A percentile compares a stretch with the other conserved stretches of the same genome.
Conservation (phyloP, 2,113 vertebrate genomes). For the Fukomys damarensis region DNA sequence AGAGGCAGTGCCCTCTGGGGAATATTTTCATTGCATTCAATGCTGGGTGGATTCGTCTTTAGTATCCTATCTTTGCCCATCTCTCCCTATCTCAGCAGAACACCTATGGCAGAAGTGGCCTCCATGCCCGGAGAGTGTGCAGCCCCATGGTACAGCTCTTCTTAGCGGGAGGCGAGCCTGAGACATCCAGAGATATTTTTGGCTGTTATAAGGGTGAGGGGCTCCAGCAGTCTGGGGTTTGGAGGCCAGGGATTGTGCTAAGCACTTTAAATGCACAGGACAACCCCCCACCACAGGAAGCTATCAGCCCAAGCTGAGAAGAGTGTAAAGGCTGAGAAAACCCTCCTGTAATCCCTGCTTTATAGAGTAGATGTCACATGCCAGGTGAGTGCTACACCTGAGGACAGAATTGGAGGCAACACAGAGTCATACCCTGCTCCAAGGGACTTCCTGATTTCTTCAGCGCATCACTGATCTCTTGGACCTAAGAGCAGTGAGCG, state of each 20-base stretch:
- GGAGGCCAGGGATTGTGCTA: neutral
- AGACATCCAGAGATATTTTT: neutral
- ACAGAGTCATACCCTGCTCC: neutral
- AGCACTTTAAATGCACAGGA: neutral
- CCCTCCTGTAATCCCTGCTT: neutral
- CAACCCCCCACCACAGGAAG: too few relatives aligned
- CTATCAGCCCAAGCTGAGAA: neutral
- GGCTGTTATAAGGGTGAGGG: neutral
- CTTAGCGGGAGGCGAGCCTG: neutral
- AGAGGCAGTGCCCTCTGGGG: neutral
- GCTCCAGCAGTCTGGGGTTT: neutral
- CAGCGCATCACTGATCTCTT: neutral
- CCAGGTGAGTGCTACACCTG: neutral
- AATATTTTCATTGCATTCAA: too few relatives aligned
- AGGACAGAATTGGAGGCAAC: neutral
- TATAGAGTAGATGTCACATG: neutral
- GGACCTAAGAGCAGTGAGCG: neutral
- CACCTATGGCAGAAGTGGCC: too few relatives aligned
- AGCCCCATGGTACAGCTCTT: neutral
- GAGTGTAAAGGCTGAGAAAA: neutral
- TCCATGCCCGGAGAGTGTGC: rapidly evolving
- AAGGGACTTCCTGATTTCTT: neutral
- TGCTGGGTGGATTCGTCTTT: rapidly evolving
- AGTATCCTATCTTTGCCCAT: neutral
- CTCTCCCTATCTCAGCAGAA: neutral